phyloP scores from a whole-genome alignment of 2,113 vertebrate species.

The Nannobrachium achirus region DNA sequence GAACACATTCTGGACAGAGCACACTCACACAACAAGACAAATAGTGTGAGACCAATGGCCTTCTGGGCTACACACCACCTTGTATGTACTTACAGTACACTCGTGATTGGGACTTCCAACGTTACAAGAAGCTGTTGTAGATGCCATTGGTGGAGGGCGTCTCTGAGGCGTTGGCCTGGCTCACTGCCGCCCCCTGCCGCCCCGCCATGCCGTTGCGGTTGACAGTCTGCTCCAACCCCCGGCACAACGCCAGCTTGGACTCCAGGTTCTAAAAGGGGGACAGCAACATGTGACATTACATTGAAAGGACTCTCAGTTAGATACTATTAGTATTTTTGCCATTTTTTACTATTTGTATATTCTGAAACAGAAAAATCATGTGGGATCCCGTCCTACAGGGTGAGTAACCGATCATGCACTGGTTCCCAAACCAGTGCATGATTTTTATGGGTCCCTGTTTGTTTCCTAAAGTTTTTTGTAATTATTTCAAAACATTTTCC shows the following conservation, averaged over 20 bases:
- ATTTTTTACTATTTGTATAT: no score
- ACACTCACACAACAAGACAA: not conserved
- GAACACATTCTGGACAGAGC: not conserved
- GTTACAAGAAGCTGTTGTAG: slow-evolving; percentile 46
- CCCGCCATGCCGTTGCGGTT: slow-evolving; percentile 65
- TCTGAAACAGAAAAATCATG: no score
- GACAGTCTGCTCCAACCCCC: slow-evolving; percentile 87
- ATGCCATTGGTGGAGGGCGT: slow-evolving; percentile 64
- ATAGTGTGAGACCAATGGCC: not conserved
- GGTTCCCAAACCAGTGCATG: no score
- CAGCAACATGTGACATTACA: not conserved
- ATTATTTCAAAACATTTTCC: no score
- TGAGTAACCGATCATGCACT: no score
- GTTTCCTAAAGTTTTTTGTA: no score
- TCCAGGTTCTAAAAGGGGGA: slow-evolving; percentile 85
- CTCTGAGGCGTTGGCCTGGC: slow-evolving; percentile 76
- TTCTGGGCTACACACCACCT: not conserved
- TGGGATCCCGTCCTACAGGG: no score
- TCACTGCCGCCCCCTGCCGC: slow-evolving; percentile 53
- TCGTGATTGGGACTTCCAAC: not conserved
- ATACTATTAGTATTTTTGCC: no score
- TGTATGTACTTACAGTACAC: not conserved
- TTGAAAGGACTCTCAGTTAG: no score
- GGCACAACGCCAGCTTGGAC: slow-evolving; percentile 92
- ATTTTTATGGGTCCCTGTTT: no score